phyloP scores from a whole-genome alignment of 2,888 invertebrate genomes.

The Noctua pronuba region DNA sequence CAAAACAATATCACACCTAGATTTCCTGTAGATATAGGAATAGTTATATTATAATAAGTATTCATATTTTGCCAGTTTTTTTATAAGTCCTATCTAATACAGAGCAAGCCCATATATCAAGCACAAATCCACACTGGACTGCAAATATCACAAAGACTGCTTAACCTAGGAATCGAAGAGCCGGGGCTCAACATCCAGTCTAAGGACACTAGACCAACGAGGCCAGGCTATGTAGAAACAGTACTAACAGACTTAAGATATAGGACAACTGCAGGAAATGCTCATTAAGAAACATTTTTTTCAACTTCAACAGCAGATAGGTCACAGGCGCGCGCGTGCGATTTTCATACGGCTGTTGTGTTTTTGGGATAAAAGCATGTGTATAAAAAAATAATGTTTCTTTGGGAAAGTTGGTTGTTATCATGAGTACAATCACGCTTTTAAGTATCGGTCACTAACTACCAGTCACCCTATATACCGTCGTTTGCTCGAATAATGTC shows the following conservation, averaged over 20 bases:
- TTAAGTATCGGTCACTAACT: too few species aligned
- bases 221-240: background rate
- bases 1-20: background rate
- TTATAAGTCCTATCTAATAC: background rate
- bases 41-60: too few species aligned
- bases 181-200: background rate
- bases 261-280: background rate
- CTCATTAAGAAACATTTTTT: too few species aligned
- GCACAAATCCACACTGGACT: background rate
- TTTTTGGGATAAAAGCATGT: too few species aligned
- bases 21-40: background rate
- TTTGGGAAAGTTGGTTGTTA: too few species aligned
- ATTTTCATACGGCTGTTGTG: too few species aligned
- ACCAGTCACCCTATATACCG: too few species aligned
- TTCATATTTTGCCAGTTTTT: background rate
- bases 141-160: background rate
- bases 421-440: too few species aligned
- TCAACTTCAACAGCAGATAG: too few species aligned
- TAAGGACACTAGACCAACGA: background rate
- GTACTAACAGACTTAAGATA: background rate
- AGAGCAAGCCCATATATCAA: background rate
- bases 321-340: too few species aligned
- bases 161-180: background rate
- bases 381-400: too few species aligned
- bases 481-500: background rate